Base-by-base conservation (phyloP, 2,888 invertebrate species). In the Ferdinandea cuprea region DNA sequence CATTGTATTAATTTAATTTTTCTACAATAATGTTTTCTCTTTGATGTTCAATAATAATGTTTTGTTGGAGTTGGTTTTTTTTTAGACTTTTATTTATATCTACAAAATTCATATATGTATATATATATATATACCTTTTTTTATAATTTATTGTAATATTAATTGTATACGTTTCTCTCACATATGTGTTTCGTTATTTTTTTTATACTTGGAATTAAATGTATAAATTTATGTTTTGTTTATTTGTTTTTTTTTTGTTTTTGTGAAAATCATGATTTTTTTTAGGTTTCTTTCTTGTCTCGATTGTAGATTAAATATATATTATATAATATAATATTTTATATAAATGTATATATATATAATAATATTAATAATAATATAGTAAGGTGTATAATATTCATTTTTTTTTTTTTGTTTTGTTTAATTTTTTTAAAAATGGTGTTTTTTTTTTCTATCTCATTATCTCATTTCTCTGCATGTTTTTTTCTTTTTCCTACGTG, bases 141-240 rank as follows among this genome's bases (percentile, higher is more conserved):
- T 74, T 50, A 50, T 80, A 68, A 73, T 80, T 78, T 83, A 83
- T 78, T 78, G 73, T 83, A 68, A 78, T 78, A 73, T 72, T 83
- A 83, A 83, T 83, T 83, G 83, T 83, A 83, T 83, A 83, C 83
- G 83, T 83, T 83, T 68, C 83, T 83, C 78, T 83, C 83, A 83
- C 83, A 83, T 78, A 78, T 68, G 78, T 78, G 63, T 83, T 76
- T 78, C 78, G 66, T 78, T 78, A 46, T 81, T 48, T 59, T 66
- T 35, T 50, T 59, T 59, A 74, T 81, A 66, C 46, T 71, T 83
- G 83, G 83, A 83, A 83, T 83, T 68, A 83, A 83, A 71, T 83
- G 78, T 83, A 78, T 83, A 83, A 83, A 72, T 66, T 44, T 78
- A 78, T 78, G 77, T 78, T 61, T 6, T 37, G n/a, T n/a, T n/a